Percentiles rank a stretch among this genome's conserved stretches.
phyloP scores from a whole-genome alignment of 2,888 invertebrate genomes.

The Ecliptopera silaceata region DNA sequence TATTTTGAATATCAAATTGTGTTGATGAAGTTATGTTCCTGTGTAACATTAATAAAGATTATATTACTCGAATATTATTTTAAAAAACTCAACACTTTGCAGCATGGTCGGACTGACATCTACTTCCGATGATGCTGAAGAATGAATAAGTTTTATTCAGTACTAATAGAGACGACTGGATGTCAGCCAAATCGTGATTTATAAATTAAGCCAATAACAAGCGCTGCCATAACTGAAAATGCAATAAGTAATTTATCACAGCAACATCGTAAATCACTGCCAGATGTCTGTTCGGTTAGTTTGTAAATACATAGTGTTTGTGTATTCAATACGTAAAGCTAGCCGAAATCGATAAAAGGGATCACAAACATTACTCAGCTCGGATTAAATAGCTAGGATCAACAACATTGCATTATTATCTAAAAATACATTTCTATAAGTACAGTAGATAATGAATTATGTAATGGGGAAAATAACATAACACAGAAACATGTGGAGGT shows the following conservation, averaged over 20 bases:
- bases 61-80: background rate
- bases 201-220: slow-evolving; percentile 14
- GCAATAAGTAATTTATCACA: slow-evolving; percentile 13
- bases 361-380: slow-evolving; percentile 25
- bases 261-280: slow-evolving; percentile 18
- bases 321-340: slow-evolving; percentile 16
- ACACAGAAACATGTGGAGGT: no score
- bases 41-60: background rate
- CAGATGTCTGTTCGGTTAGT: slow-evolving; percentile 14
- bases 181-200: slow-evolving; percentile 22
- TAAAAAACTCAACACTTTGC: background rate
- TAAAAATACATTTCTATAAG: no score
- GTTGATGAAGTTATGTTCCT: background rate
- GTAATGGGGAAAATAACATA: no score
- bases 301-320: slow-evolving; percentile 12
- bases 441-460: no score
- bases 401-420: no score
- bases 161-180: slow-evolving; percentile 12
- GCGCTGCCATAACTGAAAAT: slow-evolving; percentile 16
- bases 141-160: background rate
- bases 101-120: background rate
- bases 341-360: slow-evolving; percentile 36
- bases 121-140: background rate
- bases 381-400: slow-evolving; percentile 6
- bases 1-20: slow-evolving; percentile 2